phyloP scores from a whole-genome alignment of 2,797 vertebrate genomes.

The Philypnodon macrostomus region DNA sequence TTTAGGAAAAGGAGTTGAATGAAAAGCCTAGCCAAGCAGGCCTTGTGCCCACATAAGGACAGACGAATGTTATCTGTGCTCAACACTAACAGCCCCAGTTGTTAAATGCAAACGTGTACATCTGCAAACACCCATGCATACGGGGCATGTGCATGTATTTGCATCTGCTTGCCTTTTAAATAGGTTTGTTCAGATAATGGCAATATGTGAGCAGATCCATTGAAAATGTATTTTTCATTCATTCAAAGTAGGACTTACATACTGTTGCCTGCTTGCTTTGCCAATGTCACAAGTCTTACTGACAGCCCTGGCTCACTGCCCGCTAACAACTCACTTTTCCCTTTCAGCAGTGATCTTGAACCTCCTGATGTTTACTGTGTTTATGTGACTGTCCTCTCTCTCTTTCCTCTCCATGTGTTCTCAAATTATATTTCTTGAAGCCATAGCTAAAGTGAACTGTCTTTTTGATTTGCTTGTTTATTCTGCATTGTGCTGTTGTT shows the following conservation, averaged over 20 bases:
- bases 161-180: constrained; percentile 51
- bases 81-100: too few relatives aligned
- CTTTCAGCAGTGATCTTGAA: constrained; percentile 39
- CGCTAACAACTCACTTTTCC: constrained; percentile 37
- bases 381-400: constrained; percentile 41
- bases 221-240: too few relatives aligned
- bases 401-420: constrained; percentile 21
- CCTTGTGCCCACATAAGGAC: constrained; percentile 38
- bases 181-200: too few relatives aligned
- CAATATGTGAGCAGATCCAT: too few relatives aligned
- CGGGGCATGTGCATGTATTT: constrained; percentile 55
- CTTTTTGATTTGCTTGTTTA: constrained; percentile 57
- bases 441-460: constrained; percentile 30
- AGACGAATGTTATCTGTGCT: too few relatives aligned
- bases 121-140: constrained; percentile 11
- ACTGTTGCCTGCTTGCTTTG: too few relatives aligned
- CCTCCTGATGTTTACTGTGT: constrained; percentile 37
- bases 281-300: too few relatives aligned
- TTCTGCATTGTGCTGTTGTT: constrained; percentile 50
- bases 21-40: constrained; percentile 47
- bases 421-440: constrained; percentile 29
- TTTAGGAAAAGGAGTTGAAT: constrained; percentile 59
- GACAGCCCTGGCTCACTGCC: too few relatives aligned
- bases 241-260: too few relatives aligned
- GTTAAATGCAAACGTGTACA: constrained; percentile 13